phyloP scores from a whole-genome alignment of 2,888 invertebrate genomes.

The Perizoma affinitatum region DNA sequence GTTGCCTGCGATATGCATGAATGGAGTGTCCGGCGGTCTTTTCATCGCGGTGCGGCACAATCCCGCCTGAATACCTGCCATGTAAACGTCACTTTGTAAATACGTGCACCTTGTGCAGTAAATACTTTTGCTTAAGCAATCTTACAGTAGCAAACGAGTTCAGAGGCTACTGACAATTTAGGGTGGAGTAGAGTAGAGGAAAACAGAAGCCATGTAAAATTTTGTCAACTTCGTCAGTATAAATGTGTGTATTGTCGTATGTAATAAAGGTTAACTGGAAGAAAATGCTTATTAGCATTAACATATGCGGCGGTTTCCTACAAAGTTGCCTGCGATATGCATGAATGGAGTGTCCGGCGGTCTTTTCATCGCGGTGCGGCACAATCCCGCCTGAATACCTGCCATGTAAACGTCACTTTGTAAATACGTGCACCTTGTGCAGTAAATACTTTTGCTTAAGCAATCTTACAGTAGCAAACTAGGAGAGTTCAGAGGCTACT shows the following conservation, averaged over 20 bases:
- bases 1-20: constrained; percentile 68
- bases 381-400: constrained; percentile 62
- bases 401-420: constrained; percentile 58
- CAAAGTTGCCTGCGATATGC: constrained; percentile 65
- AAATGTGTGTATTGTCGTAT: too few relatives aligned
- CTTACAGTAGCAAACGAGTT: constrained; percentile 13
- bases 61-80: constrained; percentile 55
- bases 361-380: constrained; percentile 71
- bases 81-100: constrained; percentile 59
- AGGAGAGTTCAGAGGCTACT: neutral
- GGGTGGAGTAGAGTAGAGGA: too few relatives aligned
- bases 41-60: constrained; percentile 72
- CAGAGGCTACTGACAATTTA: too few relatives aligned
- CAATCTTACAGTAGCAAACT: constrained; percentile 16
- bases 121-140: too few relatives aligned
- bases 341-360: constrained; percentile 76
- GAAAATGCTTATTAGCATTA: neutral
- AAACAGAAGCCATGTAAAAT: too few relatives aligned
- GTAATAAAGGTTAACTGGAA: too few relatives aligned
- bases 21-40: constrained; percentile 75
- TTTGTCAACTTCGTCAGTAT: too few relatives aligned
- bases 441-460: constrained; percentile 31
- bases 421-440: constrained; percentile 45
- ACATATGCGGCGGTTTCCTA: constrained; percentile 52
- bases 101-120: constrained; percentile 38